These are phyloP conservation scores for Pelecanoides urinatrix DNA, from an alignment of 2,113 vertebrate species.

Conservation along the genomic window DNA sequence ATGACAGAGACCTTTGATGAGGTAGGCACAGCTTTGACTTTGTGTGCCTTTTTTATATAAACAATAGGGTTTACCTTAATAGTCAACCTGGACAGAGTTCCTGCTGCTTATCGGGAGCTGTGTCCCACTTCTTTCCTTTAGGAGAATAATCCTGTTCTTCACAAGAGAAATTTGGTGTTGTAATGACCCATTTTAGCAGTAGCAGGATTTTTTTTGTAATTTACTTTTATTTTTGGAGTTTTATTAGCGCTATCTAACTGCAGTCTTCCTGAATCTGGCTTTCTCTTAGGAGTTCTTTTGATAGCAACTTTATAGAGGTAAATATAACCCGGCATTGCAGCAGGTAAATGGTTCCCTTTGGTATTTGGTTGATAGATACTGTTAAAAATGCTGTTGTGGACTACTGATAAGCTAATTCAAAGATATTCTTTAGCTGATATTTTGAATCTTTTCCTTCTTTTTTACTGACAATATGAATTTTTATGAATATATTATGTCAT, in stretches of 20 bases:
- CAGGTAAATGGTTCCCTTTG: background rate
- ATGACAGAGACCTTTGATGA: constrained; percentile 91
- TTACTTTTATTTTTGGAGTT: background rate
- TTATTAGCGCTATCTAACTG: background rate
- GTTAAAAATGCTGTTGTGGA: background rate
- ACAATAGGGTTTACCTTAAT: background rate
- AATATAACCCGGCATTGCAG: background rate
- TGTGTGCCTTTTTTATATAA: background rate
- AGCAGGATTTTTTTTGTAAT: background rate
- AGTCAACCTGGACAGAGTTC: background rate
- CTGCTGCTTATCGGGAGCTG: background rate
- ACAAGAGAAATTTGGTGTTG: background rate
- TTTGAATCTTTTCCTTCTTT: background rate
- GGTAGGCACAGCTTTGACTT: constrained; percentile 60
- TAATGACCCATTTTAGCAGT: background rate
- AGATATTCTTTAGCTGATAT: background rate
- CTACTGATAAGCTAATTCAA: background rate
- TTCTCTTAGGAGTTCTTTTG: background rate
- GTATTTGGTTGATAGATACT: background rate
- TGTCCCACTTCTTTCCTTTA: background rate
- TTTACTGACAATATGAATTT: background rate
- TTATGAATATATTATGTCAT: background rate
- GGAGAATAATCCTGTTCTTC: background rate
- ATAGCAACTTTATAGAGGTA: background rate
- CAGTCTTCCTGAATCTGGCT: background rate